A percentile compares a stretch with the other conserved stretches of the same genome.
phyloP scores from a whole-genome alignment of 2,113 vertebrate species.

The Macrotus californicus region DNA sequence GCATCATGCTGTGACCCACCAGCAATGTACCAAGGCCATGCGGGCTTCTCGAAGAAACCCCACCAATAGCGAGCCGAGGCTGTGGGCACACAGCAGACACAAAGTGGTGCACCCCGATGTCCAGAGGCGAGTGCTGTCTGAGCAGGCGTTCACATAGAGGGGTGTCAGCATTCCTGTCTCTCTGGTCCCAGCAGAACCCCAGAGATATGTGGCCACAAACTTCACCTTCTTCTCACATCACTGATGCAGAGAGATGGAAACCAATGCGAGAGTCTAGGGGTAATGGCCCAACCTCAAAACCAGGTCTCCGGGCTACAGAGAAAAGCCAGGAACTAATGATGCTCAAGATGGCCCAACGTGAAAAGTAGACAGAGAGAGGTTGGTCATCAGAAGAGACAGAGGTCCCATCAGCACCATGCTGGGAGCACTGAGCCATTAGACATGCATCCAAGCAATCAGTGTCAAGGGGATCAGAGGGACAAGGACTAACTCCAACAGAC shows the following conservation, averaged over 20 bases:
- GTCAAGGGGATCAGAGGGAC: neutral
- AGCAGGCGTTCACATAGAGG: accelerated
- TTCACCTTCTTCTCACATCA: neutral
- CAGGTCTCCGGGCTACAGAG: neutral
- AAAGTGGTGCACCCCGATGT: accelerated
- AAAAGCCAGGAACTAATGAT: neutral
- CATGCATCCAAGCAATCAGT: neutral
- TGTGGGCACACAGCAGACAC: accelerated
- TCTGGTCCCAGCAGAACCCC: neutral
- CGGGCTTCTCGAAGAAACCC: neutral
- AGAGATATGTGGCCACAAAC: accelerated
- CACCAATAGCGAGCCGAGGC: accelerated
- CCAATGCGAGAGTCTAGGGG: accelerated
- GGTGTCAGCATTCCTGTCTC: accelerated
- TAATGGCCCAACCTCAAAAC: neutral
- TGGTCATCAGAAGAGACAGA: neutral
- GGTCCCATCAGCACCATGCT: accelerated
- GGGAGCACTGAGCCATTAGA: neutral
- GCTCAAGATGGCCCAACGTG: neutral
- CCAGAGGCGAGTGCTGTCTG: neutral
- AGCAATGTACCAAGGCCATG: neutral
- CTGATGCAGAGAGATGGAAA: neutral
- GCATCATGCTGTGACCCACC: neutral
- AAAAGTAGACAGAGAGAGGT: neutral
- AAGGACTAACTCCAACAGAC: neutral